Base-by-base conservation (phyloP, 2,888 invertebrate species). In the Azorinus chamasolen region DNA sequence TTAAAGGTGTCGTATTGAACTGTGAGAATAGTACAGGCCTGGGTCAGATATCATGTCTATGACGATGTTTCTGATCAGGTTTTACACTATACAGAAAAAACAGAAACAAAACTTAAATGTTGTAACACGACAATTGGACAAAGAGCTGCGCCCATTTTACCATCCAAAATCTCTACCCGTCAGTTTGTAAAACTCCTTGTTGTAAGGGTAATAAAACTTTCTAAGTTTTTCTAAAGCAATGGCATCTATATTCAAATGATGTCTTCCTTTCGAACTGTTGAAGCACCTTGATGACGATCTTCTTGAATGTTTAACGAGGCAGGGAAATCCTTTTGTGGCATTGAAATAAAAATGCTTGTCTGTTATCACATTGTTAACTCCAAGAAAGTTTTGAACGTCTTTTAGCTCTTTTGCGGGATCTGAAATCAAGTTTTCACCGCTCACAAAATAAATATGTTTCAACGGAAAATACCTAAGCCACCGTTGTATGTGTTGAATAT, bases 301-400 rank as follows among this genome's bases (percentile, higher is more conserved):
- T 25, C 89, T 87, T 41, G 88, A 89, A 16, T 89, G 86, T 63
- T 90, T 90, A 65, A 91, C 89, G 14, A 98, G 94, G 89, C 98
- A 98, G 0, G 97, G 98, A 92, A 98, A 98, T 2, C 97, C 97
- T 92, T 98, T 97, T 5, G 96, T 96, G 2, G 96, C 95, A 93
- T 98, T 97, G 91, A 97, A 97, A 94, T 97, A 97, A 93, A 98
- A 98, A 93, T 98, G 96, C 89, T 96, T 96, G 86, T 97, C 96
- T 1, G 96, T 96, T 79, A 98, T 96, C 32, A 97, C 96, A 20
- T 95, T 95, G 89, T 96, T 96, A 22, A 98, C 94, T 1, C 97
- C 97, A 27, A 98, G 94, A 93, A 98, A 98, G 87, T 96, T 96
- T 95, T 98, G 95, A 0, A 97, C 97, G 79, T 96, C 94, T 16